Percentiles rank a stretch among this genome's conserved stretches.
These are phyloP conservation scores for Uloborus diversus DNA, from an alignment of 1,140 invertebrate species.

Conservation along the genomic window DNA sequence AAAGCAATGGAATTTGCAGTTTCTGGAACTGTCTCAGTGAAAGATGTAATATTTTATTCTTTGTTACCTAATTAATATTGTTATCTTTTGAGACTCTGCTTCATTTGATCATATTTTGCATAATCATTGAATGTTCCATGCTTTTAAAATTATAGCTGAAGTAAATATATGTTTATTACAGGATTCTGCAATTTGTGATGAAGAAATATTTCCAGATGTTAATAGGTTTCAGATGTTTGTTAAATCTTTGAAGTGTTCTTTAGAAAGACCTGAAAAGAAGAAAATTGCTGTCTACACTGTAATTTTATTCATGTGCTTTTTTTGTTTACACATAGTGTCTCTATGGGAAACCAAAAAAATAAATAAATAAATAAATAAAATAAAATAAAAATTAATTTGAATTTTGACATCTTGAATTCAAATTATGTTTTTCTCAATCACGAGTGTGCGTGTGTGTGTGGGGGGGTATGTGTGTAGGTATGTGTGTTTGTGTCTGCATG, in stretches of 20 bases:
- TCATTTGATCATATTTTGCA: background rate
- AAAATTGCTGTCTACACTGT: background rate
- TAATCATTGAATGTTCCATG: background rate
- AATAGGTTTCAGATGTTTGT: conserved; percentile 12
- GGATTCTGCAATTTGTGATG: conserved; percentile 23
- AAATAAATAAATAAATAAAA: too few relatives aligned
- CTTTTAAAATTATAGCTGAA: background rate
- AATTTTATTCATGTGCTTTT: background rate
- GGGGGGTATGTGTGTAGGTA: too few relatives aligned
- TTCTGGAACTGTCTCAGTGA: background rate
- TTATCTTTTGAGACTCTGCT: background rate
- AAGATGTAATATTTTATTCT: background rate
- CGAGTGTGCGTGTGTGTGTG: too few relatives aligned
- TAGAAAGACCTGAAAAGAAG: background rate
- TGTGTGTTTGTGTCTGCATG: too few relatives aligned
- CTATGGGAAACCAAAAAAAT: too few relatives aligned
- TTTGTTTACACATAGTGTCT: too few relatives aligned
- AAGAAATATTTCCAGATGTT: conserved; percentile 40
- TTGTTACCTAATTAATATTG: background rate
- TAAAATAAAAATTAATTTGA: too few relatives aligned
- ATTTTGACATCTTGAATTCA: too few relatives aligned
- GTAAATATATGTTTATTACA: background rate
- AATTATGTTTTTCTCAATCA: too few relatives aligned
- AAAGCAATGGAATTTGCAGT: conserved; percentile 16
- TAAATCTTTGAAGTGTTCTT: background rate